Base-by-base conservation (phyloP, 2,113 vertebrate genomes). In the Pelmatolapia mariae region DNA sequence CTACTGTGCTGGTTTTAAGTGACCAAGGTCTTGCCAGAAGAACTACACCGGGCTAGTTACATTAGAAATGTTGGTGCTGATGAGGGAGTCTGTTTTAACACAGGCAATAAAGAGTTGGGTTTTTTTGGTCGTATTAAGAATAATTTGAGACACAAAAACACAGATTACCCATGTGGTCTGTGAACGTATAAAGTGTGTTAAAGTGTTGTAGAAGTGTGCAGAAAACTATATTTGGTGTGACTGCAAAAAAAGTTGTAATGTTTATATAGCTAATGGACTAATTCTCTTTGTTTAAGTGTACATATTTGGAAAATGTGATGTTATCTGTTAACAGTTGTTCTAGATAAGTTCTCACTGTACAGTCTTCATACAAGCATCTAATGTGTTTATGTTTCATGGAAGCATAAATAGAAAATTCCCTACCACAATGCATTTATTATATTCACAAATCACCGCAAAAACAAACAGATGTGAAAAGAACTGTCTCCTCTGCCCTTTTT, bases 61-160 rank as follows among this genome's bases (percentile, higher is more conserved):
- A 29, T 61, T 9, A 61, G 10, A 0, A n/a, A 63, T 36, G 1
- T 3, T 63, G 18, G 2, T 36, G 33, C 4, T 1, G 4, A 12
- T 68, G 18, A 13, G 16, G 31, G 31, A 63, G 16, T 10, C 16
- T 33, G 18, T 31, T 54, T 54, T 54, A 54, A 54, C 19, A n/a
- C n/a, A 6, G n/a, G 3, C n/a, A 54, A 11, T n/a, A 53, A 10
- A 22, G 9, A 54, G n/a, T 10, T 38, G 36, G 31, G 18, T 19
- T 19, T 53, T 53, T 4, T 38, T 10, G 9, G 36, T 10, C 36
- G 10, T 38, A 38, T 38, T 10, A 38, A 31, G 6, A 31, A 38
- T 38, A 38, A 38, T 38, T 38, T 38, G 9, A 10, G 36, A 38
- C 10, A 4, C 36, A 38, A 36, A 36, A 52, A 53, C 19, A 53